phyloP scores from a whole-genome alignment of 2,888 invertebrate species.

The Melinaea marsaeus region DNA sequence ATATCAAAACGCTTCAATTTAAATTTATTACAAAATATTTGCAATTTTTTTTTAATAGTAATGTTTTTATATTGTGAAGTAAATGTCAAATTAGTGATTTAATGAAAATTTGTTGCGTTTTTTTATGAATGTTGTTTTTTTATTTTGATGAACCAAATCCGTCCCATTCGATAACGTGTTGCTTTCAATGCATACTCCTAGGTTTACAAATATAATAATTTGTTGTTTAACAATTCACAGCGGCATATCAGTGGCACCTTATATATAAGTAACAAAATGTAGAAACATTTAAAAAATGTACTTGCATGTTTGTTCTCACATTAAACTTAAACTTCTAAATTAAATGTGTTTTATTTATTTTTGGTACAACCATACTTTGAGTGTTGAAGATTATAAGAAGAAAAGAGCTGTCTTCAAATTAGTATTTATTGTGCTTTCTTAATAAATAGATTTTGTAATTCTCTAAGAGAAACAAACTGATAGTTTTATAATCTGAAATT shows the following conservation, averaged over 20 bases:
- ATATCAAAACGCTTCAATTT: constrained; percentile 3
- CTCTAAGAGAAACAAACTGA: too few relatives aligned
- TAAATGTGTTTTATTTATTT: constrained; percentile 33
- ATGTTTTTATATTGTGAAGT: neutral
- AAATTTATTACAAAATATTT: constrained; percentile 10
- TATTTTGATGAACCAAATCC: constrained; percentile 42
- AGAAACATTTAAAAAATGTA: constrained; percentile 66
- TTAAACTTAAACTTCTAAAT: constrained; percentile 61
- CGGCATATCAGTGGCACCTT: constrained; percentile 63
- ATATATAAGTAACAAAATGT: constrained; percentile 48
- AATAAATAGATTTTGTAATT: too few relatives aligned
- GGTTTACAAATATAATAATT: constrained; percentile 40
- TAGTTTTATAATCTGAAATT: too few relatives aligned
- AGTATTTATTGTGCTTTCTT: too few relatives aligned
- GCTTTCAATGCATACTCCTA: constrained; percentile 23
- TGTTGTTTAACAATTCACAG: constrained; percentile 62
- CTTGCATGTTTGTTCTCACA: constrained; percentile 72
- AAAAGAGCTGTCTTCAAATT: too few relatives aligned
- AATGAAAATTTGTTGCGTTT: neutral
- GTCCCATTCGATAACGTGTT: constrained; percentile 47
- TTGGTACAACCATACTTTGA: too few relatives aligned
- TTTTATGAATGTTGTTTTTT: neutral
- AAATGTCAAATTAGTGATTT: neutral
- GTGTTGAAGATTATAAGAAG: too few relatives aligned
- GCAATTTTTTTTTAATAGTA: constrained; percentile 16